Conservation (phyloP, 2,113 vertebrate genomes). For the human region GRCh38 chr6:39745501-39746000, state of each 20-base stretch:
- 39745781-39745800: neutral
- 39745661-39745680: neutral
- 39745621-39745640: neutral
- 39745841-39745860: neutral
- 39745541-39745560: neutral
- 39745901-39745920: neutral
- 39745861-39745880: neutral
- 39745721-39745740: constrained; percentile 2
- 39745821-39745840: neutral
- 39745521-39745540: neutral
- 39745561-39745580: neutral
- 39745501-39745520: neutral
- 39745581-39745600: neutral
- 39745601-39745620: neutral
- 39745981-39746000: neutral
- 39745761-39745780: neutral
- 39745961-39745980: neutral
- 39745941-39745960: neutral
- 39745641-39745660: constrained; percentile 6
- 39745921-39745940: neutral
- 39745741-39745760: neutral
- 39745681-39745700: neutral
- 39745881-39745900: neutral
- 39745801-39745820: neutral
- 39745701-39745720: neutral